Evolutionary conservation across 2,888 invertebrate species (phyloP).

Genomic region (Prenolepis imparis): DNA sequence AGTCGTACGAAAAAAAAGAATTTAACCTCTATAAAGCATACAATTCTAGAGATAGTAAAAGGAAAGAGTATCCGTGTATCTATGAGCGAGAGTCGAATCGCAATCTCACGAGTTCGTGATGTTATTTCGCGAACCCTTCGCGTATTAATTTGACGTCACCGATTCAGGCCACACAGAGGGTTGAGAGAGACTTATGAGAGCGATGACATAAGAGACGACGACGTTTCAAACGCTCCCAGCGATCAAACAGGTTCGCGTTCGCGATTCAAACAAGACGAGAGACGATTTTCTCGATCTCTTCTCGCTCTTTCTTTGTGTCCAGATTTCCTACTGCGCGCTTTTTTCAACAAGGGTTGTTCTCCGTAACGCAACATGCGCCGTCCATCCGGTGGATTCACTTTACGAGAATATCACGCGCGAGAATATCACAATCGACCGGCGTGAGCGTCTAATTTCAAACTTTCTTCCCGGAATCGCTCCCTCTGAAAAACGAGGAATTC

Average conservation of each 20-base stretch:
- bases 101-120: background rate
- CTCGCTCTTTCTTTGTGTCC: constrained; percentile 10
- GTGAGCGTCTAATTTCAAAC: constrained; percentile 55
- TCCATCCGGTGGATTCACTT: constrained; percentile 15
- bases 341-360: constrained; percentile 39
- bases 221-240: background rate
- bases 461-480: constrained; percentile 47
- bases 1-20: too few relatives aligned
- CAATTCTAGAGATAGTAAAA: background rate
- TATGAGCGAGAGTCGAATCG: background rate
- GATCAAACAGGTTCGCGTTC: constrained; percentile 34
- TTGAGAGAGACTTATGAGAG: background rate
- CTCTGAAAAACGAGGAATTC: constrained; percentile 27
- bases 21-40: background rate
- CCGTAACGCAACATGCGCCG: constrained; percentile 13
- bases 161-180: background rate
- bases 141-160: background rate
- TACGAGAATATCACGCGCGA: constrained; percentile 21
- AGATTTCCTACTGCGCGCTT: background rate
- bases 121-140: background rate
- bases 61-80: background rate
- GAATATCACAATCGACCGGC: constrained; percentile 23
- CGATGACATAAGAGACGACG: constrained; percentile 25
- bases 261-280: constrained; percentile 24
- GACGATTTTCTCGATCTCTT: constrained; percentile 55